Evolutionary conservation across 2,888 invertebrate genomes (phyloP).

Genomic region (Diploptera punctata): DNA sequence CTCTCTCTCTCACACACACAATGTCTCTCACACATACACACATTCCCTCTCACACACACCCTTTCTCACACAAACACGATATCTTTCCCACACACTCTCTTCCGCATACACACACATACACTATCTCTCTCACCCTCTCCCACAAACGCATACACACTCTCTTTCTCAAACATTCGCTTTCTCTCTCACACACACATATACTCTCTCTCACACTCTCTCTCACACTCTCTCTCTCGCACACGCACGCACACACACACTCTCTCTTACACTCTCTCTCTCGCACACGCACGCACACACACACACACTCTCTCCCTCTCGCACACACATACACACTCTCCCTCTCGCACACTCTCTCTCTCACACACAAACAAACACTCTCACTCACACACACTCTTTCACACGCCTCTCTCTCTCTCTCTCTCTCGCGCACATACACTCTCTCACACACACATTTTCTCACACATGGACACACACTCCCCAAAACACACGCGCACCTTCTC

Average conservation of each 20-base stretch:
- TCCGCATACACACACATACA: neutral
- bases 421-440: too few relatives aligned
- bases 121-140: neutral
- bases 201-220: neutral
- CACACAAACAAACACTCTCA: too few relatives aligned
- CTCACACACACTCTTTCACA: too few relatives aligned
- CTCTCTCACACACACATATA: neutral
- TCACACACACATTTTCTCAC: too few relatives aligned
- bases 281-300: neutral
- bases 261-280: neutral
- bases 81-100: neutral
- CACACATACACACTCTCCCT: too few relatives aligned
- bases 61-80: too few relatives aligned
- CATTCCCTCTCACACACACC: too few relatives aligned
- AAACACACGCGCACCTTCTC: too few relatives aligned
- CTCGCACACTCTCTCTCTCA: too few relatives aligned
- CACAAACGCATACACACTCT: neutral
- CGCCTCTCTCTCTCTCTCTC: too few relatives aligned
- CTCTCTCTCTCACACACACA: neutral
- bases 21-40: neutral
- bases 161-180: neutral
- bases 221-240: neutral
- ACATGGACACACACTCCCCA: too few relatives aligned
- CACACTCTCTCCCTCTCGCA: conserved; percentile 55
- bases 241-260: neutral